Base-by-base conservation (phyloP, 2,888 invertebrate species). In the Ferrisia virgata region DNA sequence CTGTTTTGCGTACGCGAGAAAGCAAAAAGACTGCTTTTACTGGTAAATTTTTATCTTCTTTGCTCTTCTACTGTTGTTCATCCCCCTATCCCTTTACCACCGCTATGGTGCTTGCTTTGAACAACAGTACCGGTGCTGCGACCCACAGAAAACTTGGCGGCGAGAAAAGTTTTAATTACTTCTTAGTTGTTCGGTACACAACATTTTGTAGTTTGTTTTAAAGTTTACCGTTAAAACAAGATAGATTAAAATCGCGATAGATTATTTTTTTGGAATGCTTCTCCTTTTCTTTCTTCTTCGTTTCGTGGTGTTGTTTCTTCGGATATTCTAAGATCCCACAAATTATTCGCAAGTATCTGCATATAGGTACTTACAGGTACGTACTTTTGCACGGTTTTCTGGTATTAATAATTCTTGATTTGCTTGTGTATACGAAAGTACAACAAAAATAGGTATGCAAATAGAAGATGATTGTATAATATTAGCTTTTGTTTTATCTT, bases 101-200 rank as follows among this genome's bases (percentile, higher is more conserved):
- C 36, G 36, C 36, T 8, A 36, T 36, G n/a, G 5, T 18, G 43
- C 15, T 43, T 43, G 47, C 18, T 47, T 18, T 18, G 5, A 47
- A 47, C 47, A 5, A 8, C 5, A n/a, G 18, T 47, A 18, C 18
- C n/a, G n/a, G n/a, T n/a, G 47, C n/a, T 4, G 5, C 18, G 3
- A n/a, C 18, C 47, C 8, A 8, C n/a, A 64, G 58, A 28, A 28
- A 64, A 28, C 58, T 64, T 28, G 25, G 28, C 58, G 28, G 25
- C 28, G 28, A 64, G 58, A 64, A 64, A 64, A 64, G 58, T 64
- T 64, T 64, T 64, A 64, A 64, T 64, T 64, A 64, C 58, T 22
- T 64, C 58, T 22, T 64, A 11, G 58, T 28, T 28, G 58, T 64
- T 64, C 58, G 4, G 28, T 9, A 64, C 28, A 28, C 58, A 18